Percentiles rank a stretch among this genome's conserved stretches.
Conservation (phyloP, 2,113 vertebrate species). For the Dromiciops gliroides region DNA sequence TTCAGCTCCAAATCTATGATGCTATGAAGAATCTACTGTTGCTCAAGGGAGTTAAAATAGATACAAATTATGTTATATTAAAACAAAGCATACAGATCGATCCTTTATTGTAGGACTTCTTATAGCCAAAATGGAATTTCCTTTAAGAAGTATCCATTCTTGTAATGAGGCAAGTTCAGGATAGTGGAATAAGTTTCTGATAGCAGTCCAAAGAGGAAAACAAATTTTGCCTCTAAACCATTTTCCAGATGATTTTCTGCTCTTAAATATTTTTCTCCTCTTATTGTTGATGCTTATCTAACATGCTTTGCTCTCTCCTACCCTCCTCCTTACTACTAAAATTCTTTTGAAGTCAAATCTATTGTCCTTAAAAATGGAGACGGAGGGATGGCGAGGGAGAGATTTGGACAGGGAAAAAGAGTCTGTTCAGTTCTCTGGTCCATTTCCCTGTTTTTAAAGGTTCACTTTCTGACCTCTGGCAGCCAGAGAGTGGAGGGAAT, state of each 20-base stretch:
- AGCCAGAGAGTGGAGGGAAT: constrained; percentile 11
- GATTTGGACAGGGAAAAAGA: neutral
- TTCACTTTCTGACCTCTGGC: constrained; percentile 41
- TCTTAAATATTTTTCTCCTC: constrained; percentile 15
- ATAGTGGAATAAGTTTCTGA: neutral
- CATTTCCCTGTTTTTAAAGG: constrained; percentile 37
- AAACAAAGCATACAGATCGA: neutral
- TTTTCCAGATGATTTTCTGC: neutral
- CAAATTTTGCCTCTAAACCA: neutral
- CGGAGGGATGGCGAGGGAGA: constrained; percentile 41
- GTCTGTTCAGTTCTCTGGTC: constrained; percentile 16
- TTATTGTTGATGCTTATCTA: neutral
- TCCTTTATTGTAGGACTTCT: constrained; percentile 15
- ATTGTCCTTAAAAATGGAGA: constrained; percentile 23
- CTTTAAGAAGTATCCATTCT: constrained; percentile 28
- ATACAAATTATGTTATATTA: constrained; percentile 24
- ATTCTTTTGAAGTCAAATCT: constrained; percentile 22
- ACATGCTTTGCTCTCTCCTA: constrained; percentile 5
- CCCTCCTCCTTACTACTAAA: neutral
- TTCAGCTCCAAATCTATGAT: neutral
- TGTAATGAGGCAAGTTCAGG: constrained; percentile 9
- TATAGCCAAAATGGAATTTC: constrained; percentile 26
- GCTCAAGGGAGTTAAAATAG: constrained; percentile 26
- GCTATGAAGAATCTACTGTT: constrained; percentile 8
- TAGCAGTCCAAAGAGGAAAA: neutral